phyloP scores from a whole-genome alignment of 2,888 invertebrate species.

The Thera britannica region DNA sequence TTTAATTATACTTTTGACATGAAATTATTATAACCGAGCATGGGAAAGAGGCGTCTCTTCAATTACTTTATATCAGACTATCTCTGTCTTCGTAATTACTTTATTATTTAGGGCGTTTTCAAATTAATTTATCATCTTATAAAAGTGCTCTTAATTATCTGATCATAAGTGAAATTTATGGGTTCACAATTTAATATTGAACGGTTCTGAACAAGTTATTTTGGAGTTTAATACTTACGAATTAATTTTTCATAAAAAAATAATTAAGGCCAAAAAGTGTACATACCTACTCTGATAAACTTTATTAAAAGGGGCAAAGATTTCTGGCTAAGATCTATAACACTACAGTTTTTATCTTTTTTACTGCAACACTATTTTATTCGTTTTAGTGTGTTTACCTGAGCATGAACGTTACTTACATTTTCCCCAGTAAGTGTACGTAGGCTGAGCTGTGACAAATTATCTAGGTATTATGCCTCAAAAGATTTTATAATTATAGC shows the following conservation, averaged over 20 bases:
- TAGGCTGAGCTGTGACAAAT: no score
- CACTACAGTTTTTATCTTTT: no score
- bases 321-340: no score
- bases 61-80: constrained; percentile 41
- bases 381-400: no score
- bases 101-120: constrained; percentile 35
- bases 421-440: no score
- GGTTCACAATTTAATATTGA: constrained; percentile 2
- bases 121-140: constrained; percentile 23
- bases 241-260: neutral
- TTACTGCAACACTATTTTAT: no score
- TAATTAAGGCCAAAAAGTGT: neutral
- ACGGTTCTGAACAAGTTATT: constrained; percentile 1
- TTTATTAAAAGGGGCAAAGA: no score
- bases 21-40: constrained; percentile 31
- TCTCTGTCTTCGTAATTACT: constrained; percentile 37
- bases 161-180: constrained; percentile 24
- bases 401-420: no score
- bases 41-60: constrained; percentile 41
- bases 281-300: no score
- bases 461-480: no score
- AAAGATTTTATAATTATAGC: no score
- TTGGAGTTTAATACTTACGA: neutral
- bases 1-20: constrained; percentile 33
- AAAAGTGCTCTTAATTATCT: constrained; percentile 21